A percentile compares a stretch with the other conserved stretches of the same genome.
These are phyloP conservation scores for Chrysocyon brachyurus DNA, from an alignment of 2,797 vertebrate species.

Conservation along the genomic window DNA sequence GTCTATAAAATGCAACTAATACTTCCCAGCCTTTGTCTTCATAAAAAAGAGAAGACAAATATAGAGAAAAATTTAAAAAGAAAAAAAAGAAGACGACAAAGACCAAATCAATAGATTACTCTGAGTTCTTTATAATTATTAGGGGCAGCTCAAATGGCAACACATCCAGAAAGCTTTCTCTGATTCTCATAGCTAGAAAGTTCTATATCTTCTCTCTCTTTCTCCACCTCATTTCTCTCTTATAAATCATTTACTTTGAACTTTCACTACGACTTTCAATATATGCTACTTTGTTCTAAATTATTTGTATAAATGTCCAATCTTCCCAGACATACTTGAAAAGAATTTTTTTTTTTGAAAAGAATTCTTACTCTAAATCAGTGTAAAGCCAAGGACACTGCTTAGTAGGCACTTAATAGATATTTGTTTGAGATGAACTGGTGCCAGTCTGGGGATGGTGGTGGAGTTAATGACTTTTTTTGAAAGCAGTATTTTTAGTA, in stretches of 20 bases:
- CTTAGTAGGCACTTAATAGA: neutral
- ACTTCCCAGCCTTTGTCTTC: neutral
- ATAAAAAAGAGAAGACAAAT: neutral
- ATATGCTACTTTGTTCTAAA: neutral
- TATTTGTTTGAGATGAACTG: neutral
- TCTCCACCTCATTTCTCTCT: neutral
- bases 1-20: neutral
- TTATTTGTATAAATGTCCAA: constrained; percentile 8
- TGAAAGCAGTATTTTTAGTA: neutral
- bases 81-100: neutral
- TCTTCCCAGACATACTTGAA: neutral
- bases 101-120: neutral
- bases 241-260: neutral
- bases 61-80: neutral
- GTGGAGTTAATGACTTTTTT: neutral
- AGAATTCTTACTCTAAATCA: neutral
- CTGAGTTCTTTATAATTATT: neutral
- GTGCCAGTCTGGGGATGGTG: neutral
- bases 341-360: too few relatives aligned
- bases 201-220: neutral
- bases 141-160: neutral
- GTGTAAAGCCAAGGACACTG: neutral
- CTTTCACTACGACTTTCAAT: neutral
- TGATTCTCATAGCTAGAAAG: neutral
- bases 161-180: neutral